Conservation (phyloP, 2,113 vertebrate species). For the Anhinga rufa region DNA sequence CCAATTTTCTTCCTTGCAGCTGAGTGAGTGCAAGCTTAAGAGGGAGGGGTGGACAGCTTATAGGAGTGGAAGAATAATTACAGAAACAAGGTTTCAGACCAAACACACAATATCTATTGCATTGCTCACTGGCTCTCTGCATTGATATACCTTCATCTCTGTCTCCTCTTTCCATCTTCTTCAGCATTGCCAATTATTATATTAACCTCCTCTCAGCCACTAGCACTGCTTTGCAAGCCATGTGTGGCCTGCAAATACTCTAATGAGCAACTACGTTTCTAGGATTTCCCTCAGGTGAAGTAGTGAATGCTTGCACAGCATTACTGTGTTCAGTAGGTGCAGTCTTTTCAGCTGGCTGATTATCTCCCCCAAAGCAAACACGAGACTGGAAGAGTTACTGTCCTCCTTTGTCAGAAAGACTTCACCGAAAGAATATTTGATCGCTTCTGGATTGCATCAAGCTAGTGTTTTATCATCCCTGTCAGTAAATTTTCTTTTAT, state of each 20-base stretch:
- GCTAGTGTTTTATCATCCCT: background rate
- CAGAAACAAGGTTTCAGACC: background rate
- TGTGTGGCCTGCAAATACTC: background rate
- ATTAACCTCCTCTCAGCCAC: background rate
- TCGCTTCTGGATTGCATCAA: background rate
- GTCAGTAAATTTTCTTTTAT: background rate
- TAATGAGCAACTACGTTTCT: background rate
- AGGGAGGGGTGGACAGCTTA: background rate
- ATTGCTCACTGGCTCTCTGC: background rate
- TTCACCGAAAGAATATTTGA: background rate
- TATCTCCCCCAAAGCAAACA: background rate
- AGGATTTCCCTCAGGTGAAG: background rate
- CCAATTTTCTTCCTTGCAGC: background rate
- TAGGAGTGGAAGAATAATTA: background rate
- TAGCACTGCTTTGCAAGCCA: background rate
- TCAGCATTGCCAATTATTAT: background rate
- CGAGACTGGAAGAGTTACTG: background rate
- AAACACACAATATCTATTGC: background rate
- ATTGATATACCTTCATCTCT: background rate
- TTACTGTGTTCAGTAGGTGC: background rate
- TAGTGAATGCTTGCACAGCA: background rate
- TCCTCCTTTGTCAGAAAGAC: background rate
- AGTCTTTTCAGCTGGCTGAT: background rate
- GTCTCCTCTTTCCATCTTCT: background rate
- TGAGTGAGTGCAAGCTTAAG: background rate